phyloP scores from a whole-genome alignment of 2,113 vertebrate species.

The Maccullochella peelii region DNA sequence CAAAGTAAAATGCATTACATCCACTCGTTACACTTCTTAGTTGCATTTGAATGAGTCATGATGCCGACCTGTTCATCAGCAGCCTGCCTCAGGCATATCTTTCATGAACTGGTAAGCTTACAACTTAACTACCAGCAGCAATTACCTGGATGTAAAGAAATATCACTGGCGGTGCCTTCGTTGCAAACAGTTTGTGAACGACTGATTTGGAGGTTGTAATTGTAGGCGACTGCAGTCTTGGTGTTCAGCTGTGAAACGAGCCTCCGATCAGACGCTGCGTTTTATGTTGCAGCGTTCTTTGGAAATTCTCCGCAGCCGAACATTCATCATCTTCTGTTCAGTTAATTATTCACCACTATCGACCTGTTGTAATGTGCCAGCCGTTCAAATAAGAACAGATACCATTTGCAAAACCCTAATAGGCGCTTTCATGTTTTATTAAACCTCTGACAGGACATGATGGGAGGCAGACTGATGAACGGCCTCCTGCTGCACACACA shows the following conservation, averaged over 20 bases:
- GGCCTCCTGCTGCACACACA: not conserved
- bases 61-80: not conserved
- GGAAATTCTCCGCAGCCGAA: not conserved
- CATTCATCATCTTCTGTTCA: constrained; percentile 20
- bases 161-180: too few relatives aligned
- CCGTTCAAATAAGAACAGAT: constrained; percentile 5
- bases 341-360: constrained; percentile 26
- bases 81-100: not conserved
- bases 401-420: not conserved
- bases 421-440: constrained; percentile 37
- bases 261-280: not conserved
- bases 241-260: not conserved
- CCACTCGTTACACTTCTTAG: not conserved
- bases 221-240: not conserved
- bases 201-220: too few relatives aligned
- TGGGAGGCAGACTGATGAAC: constrained; percentile 10
- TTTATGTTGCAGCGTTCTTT: not conserved
- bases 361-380: not conserved
- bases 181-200: too few relatives aligned
- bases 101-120: too few relatives aligned
- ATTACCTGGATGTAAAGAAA: too few relatives aligned
- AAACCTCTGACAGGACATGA: not conserved
- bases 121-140: too few relatives aligned
- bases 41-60: not conserved
- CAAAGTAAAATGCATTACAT: not conserved